Base-by-base conservation (phyloP, 1,140 invertebrate species). In the Dendroctonus ponderosae region DNA sequence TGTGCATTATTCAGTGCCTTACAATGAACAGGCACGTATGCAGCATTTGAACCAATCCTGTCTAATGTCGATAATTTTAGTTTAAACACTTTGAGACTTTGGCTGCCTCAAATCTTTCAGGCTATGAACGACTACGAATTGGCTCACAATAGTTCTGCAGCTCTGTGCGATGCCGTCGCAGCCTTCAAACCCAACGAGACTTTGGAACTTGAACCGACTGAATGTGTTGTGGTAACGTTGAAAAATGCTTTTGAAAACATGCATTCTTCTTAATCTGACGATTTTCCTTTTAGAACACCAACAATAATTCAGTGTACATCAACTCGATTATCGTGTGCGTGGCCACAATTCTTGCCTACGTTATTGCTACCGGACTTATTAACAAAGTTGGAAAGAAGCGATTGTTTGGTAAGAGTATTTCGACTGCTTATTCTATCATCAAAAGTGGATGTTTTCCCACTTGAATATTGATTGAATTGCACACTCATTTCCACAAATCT, bases 261-360 rank as follows among this genome's bases (percentile, higher is more conserved):
- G 26, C 1, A 26, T 2, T 26, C 3, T 26, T 26, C 26, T 26
- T 26, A 26, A 26, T 1, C 26, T 26, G 3, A 3, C 26, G 26
- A 26, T 26, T 53, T 49, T 37, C 11, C 37, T 67, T 65, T 42
- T 46, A 72, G 73, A 73, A 72, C 65, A 48, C 57, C 15, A 57
- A 70, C 40, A 73, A 71, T 38, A 54, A 62, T 48, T 56, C 57
- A 3, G 69, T 75, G 41, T 75, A 75, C 40, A 66, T 52, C 7
- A 75, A 72, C 54, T 68, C 67, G 3, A 72, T 74, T 52, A 74
- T 75, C n/a, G 68, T 74, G 11, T 62, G 63, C n/a, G 58, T 39
- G 2, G 66, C 63, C 5, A 60, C 61, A n/a, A 66, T 72, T 11
- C 12, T 65, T 7, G 58, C 48, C 3, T 71, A 74, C 54, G 38